phyloP scores from a whole-genome alignment of 2,113 vertebrate species.

The Corynorhinus townsendii region DNA sequence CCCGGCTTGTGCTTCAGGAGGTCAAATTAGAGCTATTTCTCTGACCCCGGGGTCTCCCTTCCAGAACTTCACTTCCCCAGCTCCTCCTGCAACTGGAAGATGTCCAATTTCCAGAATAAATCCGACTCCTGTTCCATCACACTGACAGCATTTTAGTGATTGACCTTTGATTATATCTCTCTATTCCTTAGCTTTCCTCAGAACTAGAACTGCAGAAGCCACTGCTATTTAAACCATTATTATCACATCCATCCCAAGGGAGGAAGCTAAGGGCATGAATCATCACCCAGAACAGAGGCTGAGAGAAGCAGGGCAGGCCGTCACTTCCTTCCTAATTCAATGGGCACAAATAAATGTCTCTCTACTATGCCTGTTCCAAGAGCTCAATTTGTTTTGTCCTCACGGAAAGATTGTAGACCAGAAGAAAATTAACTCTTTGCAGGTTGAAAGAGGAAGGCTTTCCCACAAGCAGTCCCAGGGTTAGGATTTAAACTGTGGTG shows the following conservation, averaged over 20 bases:
- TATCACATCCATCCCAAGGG: neutral
- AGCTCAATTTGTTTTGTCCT: conserved; percentile 25
- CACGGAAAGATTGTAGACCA: neutral
- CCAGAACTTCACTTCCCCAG: neutral
- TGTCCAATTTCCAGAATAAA: neutral
- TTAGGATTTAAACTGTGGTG: neutral
- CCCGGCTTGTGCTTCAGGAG: neutral
- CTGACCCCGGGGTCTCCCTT: neutral
- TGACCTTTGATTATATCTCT: neutral
- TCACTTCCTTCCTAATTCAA: conserved; percentile 54
- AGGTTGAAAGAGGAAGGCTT: neutral
- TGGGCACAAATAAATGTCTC: conserved; percentile 25
- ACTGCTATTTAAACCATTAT: neutral
- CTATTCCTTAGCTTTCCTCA: neutral
- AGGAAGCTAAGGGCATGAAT: neutral
- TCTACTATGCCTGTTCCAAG: neutral
- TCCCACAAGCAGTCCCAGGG: neutral
- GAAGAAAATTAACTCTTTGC: conserved; percentile 30
- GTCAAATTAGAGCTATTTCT: neutral
- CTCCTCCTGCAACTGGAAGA: neutral
- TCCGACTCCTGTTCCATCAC: neutral
- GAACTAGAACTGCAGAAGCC: neutral
- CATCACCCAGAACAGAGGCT: neutral
- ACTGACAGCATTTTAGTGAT: neutral
- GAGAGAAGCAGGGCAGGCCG: neutral